These are phyloP conservation scores for Dreissena polymorpha DNA, from an alignment of 1,140 invertebrate species.

Conservation along the genomic window DNA sequence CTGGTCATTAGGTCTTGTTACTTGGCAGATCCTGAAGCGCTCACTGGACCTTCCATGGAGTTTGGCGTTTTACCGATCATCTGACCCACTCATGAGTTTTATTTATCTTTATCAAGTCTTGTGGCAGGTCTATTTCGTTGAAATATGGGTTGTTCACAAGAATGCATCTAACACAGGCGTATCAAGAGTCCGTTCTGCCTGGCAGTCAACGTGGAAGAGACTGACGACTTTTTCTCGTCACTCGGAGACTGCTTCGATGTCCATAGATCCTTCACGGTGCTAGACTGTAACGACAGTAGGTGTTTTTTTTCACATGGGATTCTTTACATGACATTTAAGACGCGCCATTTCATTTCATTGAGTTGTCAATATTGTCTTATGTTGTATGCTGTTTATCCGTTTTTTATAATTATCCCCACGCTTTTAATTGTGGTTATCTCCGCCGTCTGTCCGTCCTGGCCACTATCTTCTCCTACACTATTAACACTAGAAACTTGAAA, in stretches of 20 bases:
- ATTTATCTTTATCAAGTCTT: neutral
- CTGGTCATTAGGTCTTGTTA: too few relatives aligned
- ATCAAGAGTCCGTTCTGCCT: neutral
- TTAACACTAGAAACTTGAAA: too few relatives aligned
- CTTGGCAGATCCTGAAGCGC: too few relatives aligned
- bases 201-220: neutral
- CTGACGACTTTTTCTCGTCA: neutral
- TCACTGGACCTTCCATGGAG: too few relatives aligned
- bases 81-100: too few relatives aligned
- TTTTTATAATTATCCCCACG: too few relatives aligned
- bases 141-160: neutral
- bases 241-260: constrained; percentile 2
- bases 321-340: neutral
- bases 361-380: neutral
- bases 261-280: constrained; percentile 2
- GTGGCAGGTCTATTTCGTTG: neutral
- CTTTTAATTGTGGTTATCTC: too few relatives aligned
- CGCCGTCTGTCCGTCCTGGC: too few relatives aligned
- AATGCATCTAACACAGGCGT: too few relatives aligned
- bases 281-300: neutral
- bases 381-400: neutral
- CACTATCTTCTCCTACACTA: too few relatives aligned
- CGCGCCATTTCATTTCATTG: too few relatives aligned
- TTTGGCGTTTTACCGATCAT: too few relatives aligned
- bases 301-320: neutral